Base-by-base conservation (phyloP, 2,113 vertebrate genomes). In the Solenodon paradoxus region DNA sequence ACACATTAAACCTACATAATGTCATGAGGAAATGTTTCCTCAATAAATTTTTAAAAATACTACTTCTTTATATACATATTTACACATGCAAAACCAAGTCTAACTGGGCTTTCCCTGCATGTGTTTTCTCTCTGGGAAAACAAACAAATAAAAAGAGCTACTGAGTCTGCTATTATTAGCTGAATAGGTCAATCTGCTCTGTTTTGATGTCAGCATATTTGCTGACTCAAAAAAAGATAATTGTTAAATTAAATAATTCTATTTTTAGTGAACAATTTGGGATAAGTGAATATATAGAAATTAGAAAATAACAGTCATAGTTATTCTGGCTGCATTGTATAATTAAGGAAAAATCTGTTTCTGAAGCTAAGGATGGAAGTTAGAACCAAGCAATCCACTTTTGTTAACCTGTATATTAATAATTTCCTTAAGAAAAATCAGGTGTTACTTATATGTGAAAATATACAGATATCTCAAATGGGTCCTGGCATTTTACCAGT, bases 91-190 rank as follows among this genome's bases (percentile, higher is more conserved):
- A 49, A 28, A 30, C 12, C 28, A 9, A 63, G 17, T 28, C 20
- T 63, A 63, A 24, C 12, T 86, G 32, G 15, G 7, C 19, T 59
- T 13, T 64, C n/a, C 15, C 49, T 19, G 47, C 19, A 49, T n/a
- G 0, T 78, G 7, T 79, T 95, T 89, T 87, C 13, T 35, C 10
- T 30, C 26, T 87, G 7, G 2, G 22, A 42, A 75, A 59, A 40
- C 24, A 64, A 24, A 24, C n/a, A 19, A 19, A 28, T 88, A 26
- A 26, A 32, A 49, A 79, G 2, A 6, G 57, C 0, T 51, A 26
- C 5, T 0, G 0, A n/a, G 2, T 71, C 49, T 71, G 19, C 9
- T 38, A 17, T 4, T 49, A 10, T 32, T 1, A 35, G 19, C 22
- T 61, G 24, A 84, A 2, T 32, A 78, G 17, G 26, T 63, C 28